Evolutionary conservation across 2,888 invertebrate species (phyloP).

Genomic region (Tetramorium bicarinatum): DNA sequence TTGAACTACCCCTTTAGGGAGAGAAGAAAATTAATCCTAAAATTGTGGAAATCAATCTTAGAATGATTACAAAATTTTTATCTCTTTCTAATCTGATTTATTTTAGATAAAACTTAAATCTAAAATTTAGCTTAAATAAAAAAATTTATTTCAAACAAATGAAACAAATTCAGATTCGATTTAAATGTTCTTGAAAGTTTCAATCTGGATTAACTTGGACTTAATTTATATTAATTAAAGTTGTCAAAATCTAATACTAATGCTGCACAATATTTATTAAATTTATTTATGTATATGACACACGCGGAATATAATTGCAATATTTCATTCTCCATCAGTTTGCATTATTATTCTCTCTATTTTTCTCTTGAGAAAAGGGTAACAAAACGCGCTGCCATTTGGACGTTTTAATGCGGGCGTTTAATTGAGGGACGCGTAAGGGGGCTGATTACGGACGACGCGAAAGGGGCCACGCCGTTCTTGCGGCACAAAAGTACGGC

Average conservation of each 20-base stretch:
- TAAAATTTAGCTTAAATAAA: neutral
- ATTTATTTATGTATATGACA: neutral
- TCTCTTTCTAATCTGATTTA: neutral
- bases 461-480: slow-evolving; percentile 66
- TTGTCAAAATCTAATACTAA: neutral
- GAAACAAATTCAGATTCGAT: neutral
- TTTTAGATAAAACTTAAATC: neutral
- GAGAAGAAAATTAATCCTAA: neutral
- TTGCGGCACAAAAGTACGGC: slow-evolving; percentile 75
- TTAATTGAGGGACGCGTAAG: slow-evolving; percentile 77
- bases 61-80: neutral
- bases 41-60: slow-evolving; percentile 2
- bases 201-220: neutral
- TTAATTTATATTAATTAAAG: slow-evolving; percentile 5
- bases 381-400: slow-evolving; percentile 65
- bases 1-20: neutral
- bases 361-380: neutral
- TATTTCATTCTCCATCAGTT: neutral
- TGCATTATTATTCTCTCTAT: neutral
- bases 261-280: neutral
- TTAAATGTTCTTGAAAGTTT: neutral
- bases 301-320: neutral
- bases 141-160: neutral
- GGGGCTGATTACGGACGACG: slow-evolving; percentile 82
- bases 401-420: slow-evolving; percentile 67